Base-by-base conservation (phyloP, 2,113 vertebrate genomes). In the Erythrolamprus reginae region DNA sequence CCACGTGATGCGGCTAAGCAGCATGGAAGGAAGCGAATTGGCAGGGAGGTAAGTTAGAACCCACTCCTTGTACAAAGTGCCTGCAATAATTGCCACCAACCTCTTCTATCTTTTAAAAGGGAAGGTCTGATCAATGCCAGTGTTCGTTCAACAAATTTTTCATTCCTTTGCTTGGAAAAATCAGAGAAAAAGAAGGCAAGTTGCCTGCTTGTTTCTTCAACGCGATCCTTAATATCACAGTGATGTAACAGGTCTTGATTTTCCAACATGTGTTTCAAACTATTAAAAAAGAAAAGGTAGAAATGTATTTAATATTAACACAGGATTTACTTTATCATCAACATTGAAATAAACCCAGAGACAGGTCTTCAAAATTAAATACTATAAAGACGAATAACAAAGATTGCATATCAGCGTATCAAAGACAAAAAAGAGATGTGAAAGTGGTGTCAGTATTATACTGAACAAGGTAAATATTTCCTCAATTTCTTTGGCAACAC, bases 151-250 rank as follows among this genome's bases (percentile, higher is more conserved):
- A 6, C 19, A 0, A 3, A 13, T 53, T 86, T 7, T 0, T 88
- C 89, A 85, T 3, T 13, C 15, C 8, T 48, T 1, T 13, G 1
- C 26, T 2, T 7, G 42, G 38, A 1, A 92, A 94, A 95, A 92
- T 93, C 82, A 2, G 97, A 96, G 45, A 97, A 97, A 88, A 96
- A 97, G 93, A 96, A 96, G 33, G 92, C 95, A 33, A 97, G 94
- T 38, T 96, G 94, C 90, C 95, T 96, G 93, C 95, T 96, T 84
- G 96, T 95, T 65, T 95, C 92, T 92, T 96, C 95, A 10, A 95
- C 1, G 5, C 94, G 95, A 86, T 96, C 95, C 50, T 96, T 89
- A 26, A 94, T 38, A 24, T 94, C 93, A 51, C 95, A 96, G 38
- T 94, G 0, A 86, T 94, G 94, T 90, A 65, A 48, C 33, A 96